Evolutionary conservation across 2,888 invertebrate species (phyloP), one percentile per base, ranked within the genome.

Genomic region (Dysmachus trigonus): DNA sequence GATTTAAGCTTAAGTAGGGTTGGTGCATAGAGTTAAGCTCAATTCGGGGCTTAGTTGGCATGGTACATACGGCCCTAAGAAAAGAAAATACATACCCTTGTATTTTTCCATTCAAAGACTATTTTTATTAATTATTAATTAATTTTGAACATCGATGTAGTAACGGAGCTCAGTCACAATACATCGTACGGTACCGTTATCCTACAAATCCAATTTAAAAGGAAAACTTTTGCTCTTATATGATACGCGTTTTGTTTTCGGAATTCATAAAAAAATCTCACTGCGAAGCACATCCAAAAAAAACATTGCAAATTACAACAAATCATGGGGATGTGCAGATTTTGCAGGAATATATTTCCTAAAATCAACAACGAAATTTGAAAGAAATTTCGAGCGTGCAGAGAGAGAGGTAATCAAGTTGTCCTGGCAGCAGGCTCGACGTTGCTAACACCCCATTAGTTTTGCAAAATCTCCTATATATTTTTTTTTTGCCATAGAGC

Each of bases 391-490:
- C 33, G 10, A 22, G 18, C 76, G 35, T 35, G 7, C 35, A 27
- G 27, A 76, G 22, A 27, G 27, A 76, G 22, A 35, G 41, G 76
- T 76, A 76, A 76, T 76, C 38, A 35, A 76, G 35, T 38, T 35
- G 33, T 76, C 33, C 76, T 41, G n/a, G 38, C 76, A 18, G 18
- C 18, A 76, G 38, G 33, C 76, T 38, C 76, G 22, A 76, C 76
- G 35, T 76, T 35, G 76, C 76, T 76, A 76, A 76, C 76, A 76
- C 76, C 76, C 22, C 33, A 38, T 76, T 35, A 38, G 76, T 76
- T 76, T 22, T 76, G 76, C 27, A 62, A 62, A 62, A 62, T 62
- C 62, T 62, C 62, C 18, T 62, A 18, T 62, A n/a, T 47, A n/a
- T 35, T 5, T 38, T 35, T 38, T 22, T 33, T 76, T 76, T 38